Conservation (phyloP, 2,888 invertebrate genomes). For the Cephalotes varians region DNA sequence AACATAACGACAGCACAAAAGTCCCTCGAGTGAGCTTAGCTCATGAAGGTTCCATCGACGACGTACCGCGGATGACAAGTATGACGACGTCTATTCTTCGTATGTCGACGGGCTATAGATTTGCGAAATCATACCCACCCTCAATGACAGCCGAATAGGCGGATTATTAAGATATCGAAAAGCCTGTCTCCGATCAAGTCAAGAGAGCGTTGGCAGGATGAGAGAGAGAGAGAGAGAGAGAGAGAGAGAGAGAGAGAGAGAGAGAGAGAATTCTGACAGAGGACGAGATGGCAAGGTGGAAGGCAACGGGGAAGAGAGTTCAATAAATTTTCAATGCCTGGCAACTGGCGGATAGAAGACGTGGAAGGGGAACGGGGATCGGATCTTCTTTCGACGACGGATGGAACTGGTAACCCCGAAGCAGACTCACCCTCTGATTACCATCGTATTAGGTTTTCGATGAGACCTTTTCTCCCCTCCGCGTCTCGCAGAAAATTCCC, state of each 20-base stretch:
- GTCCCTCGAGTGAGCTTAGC: constrained; percentile 46
- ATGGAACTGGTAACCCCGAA: constrained; percentile 67
- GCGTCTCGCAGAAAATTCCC: constrained; percentile 60
- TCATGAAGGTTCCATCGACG: constrained; percentile 48
- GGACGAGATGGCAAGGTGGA: constrained; percentile 34
- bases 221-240: constrained; percentile 17
- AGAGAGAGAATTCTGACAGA: constrained; percentile 6
- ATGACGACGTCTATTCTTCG: constrained; percentile 49
- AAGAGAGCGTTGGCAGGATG: constrained; percentile 50
- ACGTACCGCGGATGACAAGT: constrained; percentile 38
- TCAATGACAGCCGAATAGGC: constrained; percentile 47
- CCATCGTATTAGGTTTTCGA: constrained; percentile 83
- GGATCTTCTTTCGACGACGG: constrained; percentile 58
- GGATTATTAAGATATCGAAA: constrained; percentile 74
- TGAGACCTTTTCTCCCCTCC: constrained; percentile 70
- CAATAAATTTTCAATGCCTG: constrained; percentile 80
- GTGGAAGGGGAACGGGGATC: neutral
- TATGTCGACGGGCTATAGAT: constrained; percentile 46
- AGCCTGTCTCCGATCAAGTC: constrained; percentile 56
- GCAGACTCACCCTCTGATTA: constrained; percentile 77
- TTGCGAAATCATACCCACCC: constrained; percentile 44
- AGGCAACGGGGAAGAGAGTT: constrained; percentile 57
- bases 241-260: constrained; percentile 39
- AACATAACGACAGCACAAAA: constrained; percentile 47
- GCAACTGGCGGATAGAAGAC: constrained; percentile 51